Evolutionary conservation across 2,113 vertebrate species (phyloP), one percentile per base, ranked within the genome.

Genomic region (Crotalus horridus): DNA sequence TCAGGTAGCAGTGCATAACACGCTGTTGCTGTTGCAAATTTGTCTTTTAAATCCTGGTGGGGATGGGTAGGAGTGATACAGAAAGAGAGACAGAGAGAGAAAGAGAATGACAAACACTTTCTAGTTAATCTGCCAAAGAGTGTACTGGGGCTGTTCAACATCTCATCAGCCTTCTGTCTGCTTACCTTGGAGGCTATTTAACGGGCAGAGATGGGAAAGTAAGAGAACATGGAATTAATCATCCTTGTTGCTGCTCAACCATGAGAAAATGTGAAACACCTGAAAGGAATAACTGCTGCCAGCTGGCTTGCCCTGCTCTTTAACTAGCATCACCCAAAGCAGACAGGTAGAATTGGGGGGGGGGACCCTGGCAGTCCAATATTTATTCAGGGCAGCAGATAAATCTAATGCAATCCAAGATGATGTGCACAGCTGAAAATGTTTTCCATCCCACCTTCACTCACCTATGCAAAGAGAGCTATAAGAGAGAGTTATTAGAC

Each of bases 181-280:
- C 9, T 43, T 94, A 92, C 94, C 89, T 81, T 29, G 0, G 92
- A 97, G 94, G 93, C 61, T 95, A 93, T 93, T 97, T 96, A 97
- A 94, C 55, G 89, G 92, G 87, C 23, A 64, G 92, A 46, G 61
- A 95, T 91, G 43, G 93, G 69, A 89, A 92, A 94, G 51, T 86
- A 93, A 21, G 4, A 89, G 54, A 93, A 95, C 91, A 94, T 91
- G 92, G n/a, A 81, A 95, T 97, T 97, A 94, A 96, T 97, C 96
- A 89, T 94, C 92, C 69, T 93, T 91, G 53, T 55, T 91, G 54
- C 91, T 93, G 86, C 89, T 96, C 95, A 96, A 90, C 87, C 88
- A 94, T 87, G 90, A 92, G 88, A 56, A 95, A 53, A 89, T 94
- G 61, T 53, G 94, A 96, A 97, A 96, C 51, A 96, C 87, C 51